Evolutionary conservation across 2,113 vertebrate species (phyloP), one percentile per base, ranked within the genome.

Genomic region (Bujurquina vittata): DNA sequence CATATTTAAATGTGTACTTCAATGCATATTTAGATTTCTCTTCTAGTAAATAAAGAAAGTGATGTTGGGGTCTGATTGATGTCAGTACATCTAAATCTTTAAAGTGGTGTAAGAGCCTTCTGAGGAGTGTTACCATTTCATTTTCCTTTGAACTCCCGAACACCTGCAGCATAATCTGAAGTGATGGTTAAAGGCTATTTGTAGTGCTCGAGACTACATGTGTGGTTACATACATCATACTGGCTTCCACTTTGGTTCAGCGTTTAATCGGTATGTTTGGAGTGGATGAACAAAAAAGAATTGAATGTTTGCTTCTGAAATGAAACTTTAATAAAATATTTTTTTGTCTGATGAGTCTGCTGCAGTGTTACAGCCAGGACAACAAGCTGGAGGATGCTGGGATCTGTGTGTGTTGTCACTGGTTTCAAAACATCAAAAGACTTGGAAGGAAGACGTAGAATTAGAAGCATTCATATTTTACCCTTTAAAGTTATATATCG

Each of bases 131-230:
- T 49, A 55, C 26, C 37, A 31, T 80, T 80, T 74, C 31, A 33
- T 14, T 56, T 79, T 80, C 37, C 77, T 78, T 83, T 83, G 80
- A 90, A 81, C 65, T 77, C 40, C 12, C 17, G 5, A 84, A 84
- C 81, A 84, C 84, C 82, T 75, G 81, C 87, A 83, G 79, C 75
- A 15, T 35, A 43, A 82, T 79, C 43, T 60, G n/a, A 76, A 37
- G 22, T 69, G 78, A 56, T 79, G 61, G 10, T 76, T 78, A 58
- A 49, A 75, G 23, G 56, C 40, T 46, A 55, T 87, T 77, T 87
- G 33, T 60, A 23, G 69, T 49, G 37, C 57, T 29, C 3, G 3
- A 9, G 56, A 15, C 23, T 49, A 12, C n/a, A 1, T 7, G 9
- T 75, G n/a, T 6, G 43, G 35, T 37, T 57, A 54, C n/a, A 35